Evolutionary conservation across 23 tunicate species (phyloP).

Genomic region (Corella eumyota): DNA sequence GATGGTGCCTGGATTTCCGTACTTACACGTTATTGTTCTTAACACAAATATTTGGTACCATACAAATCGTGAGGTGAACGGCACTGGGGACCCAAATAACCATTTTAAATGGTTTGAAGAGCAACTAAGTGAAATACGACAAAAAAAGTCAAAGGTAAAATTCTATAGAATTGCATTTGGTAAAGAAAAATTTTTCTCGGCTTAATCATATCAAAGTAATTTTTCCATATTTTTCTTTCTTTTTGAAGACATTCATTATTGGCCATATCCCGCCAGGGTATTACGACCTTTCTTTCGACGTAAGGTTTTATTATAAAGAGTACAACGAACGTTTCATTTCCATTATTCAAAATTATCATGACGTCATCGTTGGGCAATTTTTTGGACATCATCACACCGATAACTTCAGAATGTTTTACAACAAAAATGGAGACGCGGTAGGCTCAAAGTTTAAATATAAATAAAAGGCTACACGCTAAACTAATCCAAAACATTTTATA

Average conservation of each 20-base stretch:
- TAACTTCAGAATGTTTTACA: constrained; percentile 27
- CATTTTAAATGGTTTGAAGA: constrained; percentile 44
- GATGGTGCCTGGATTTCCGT: no score
- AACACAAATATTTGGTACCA: constrained; percentile 43
- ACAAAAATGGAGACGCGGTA: no score
- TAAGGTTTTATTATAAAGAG: constrained; percentile 13
- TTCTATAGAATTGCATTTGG: no score
- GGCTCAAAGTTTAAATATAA: no score
- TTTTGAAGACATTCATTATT: constrained; percentile 24
- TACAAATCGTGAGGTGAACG: constrained; percentile 15
- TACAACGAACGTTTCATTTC: constrained; percentile 23
- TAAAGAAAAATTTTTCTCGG: no score
- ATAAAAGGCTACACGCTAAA: no score
- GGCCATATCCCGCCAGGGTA: constrained; percentile 65
- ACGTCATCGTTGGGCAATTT: constrained; percentile 34
- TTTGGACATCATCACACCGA: constrained; percentile 72
- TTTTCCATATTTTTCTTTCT: neutral
- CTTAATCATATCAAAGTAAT: no score
- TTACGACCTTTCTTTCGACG: constrained; percentile 16
- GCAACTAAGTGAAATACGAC: neutral
- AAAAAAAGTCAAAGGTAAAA: constrained; percentile 3
- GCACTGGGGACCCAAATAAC: constrained; percentile 32
- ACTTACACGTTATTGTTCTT: constrained; percentile 13
- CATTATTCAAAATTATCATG: constrained; percentile 15
- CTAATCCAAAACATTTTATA: no score